Evolutionary conservation across 2,113 vertebrate genomes (phyloP).

Genomic region (Heteronetta atricapilla): DNA sequence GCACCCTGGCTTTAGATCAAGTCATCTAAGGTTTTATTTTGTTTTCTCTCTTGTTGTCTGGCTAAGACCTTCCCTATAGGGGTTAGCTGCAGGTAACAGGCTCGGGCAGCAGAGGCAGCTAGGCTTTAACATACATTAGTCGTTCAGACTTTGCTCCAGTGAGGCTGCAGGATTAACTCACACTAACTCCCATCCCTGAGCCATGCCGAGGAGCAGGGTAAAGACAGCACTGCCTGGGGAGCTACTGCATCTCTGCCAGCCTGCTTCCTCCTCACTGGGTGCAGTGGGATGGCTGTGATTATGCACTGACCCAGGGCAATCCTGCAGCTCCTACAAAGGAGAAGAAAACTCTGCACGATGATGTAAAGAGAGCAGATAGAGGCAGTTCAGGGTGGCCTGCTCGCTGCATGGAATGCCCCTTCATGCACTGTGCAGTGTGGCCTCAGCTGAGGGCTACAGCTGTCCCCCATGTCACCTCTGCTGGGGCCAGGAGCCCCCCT

Average conservation of each 20-base stretch:
- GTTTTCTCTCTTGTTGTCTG: background rate
- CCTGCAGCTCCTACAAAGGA: fast-evolving
- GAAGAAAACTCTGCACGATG: background rate
- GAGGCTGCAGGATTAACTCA: background rate
- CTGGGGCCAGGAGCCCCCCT: fast-evolving
- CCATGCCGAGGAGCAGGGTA: background rate
- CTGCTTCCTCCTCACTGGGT: background rate
- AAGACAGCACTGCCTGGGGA: background rate
- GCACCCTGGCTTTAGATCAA: background rate
- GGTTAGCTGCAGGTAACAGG: background rate
- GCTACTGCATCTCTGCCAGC: fast-evolving
- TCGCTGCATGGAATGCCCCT: background rate
- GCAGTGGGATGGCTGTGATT: fast-evolving
- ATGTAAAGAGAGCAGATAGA: background rate
- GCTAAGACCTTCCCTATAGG: background rate
- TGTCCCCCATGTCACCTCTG: fast-evolving
- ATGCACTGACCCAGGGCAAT: background rate
- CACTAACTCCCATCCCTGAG: slow-evolving; percentile 1
- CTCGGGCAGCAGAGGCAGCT: background rate
- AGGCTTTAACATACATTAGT: background rate
- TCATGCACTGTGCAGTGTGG: fast-evolving
- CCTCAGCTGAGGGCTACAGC: background rate
- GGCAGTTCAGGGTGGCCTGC: background rate
- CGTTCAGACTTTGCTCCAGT: background rate
- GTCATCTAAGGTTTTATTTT: background rate